Evolutionary conservation across 1,140 invertebrate species (phyloP).

Genomic region (Listronotus bonariensis): DNA sequence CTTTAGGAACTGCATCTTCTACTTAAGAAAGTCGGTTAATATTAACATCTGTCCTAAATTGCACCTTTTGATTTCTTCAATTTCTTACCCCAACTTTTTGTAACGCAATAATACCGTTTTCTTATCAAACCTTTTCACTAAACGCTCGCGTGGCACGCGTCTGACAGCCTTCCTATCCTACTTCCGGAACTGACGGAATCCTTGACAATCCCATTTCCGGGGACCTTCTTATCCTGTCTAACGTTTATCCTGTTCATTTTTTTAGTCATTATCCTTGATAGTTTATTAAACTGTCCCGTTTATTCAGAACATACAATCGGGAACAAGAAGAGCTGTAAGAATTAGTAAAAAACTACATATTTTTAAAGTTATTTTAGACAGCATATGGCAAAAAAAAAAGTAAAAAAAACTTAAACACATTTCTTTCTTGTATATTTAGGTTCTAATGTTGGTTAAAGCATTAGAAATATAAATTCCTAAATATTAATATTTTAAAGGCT

Average conservation of each 20-base stretch:
- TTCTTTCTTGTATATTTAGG: no score
- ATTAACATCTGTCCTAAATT: constrained; percentile 6
- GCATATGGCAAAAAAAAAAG: no score
- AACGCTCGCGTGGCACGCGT: constrained; percentile 20
- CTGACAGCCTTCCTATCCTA: constrained; percentile 36
- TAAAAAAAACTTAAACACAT: no score
- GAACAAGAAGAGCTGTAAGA: no score
- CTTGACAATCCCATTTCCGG: constrained; percentile 38
- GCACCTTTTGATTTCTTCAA: constrained; percentile 8
- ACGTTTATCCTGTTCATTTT: constrained; percentile 25
- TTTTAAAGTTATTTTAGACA: no score
- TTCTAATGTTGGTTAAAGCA: no score
- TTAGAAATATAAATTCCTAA: no score
- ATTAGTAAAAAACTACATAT: no score
- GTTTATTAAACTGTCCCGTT: constrained; percentile 12
- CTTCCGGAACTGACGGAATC: constrained; percentile 32
- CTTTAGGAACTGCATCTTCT: background rate
- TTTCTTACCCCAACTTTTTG: background rate
- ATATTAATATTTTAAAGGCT: no score
- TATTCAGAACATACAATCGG: no score
- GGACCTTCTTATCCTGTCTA: constrained; percentile 30
- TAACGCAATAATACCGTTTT: background rate
- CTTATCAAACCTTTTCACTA: constrained; percentile 12
- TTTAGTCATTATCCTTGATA: constrained; percentile 1
- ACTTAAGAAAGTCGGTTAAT: constrained; percentile 8